Evolutionary conservation across 2,797 vertebrate genomes (phyloP).

Genomic region (Helarctos malayanus): DNA sequence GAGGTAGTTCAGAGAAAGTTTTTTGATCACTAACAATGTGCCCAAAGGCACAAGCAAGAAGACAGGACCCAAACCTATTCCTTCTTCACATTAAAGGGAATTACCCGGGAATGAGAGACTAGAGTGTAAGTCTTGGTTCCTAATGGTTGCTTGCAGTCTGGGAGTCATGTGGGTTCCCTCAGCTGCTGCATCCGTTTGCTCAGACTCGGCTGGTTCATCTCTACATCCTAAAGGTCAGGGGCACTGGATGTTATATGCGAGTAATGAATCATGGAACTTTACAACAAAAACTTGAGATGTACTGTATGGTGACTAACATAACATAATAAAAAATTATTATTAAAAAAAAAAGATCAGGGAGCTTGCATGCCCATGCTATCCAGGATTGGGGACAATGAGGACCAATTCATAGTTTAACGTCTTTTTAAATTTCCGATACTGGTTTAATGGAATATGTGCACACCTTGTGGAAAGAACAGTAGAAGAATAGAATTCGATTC

Average conservation of each 20-base stretch:
- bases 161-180: not conserved
- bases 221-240: not conserved
- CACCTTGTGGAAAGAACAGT: not conserved
- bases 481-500: not conserved
- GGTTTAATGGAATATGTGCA: not conserved
- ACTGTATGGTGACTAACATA: no score
- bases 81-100: not conserved
- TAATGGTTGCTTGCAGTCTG: not conserved
- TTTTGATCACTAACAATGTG: constrained; percentile 33
- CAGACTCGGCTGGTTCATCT: not conserved
- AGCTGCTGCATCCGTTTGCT: not conserved
- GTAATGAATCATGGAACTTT: no score
- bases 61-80: not conserved
- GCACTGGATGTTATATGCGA: no score
- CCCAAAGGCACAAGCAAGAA: constrained; percentile 14
- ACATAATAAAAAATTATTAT: no score
- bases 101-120: not conserved
- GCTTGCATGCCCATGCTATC: not conserved
- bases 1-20: constrained; percentile 32
- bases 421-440: not conserved
- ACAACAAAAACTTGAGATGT: no score
- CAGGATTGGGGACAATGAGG: not conserved
- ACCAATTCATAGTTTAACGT: not conserved
- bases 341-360: not conserved
- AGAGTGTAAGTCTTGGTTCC: not conserved